Evolutionary conservation across 2,797 vertebrate genomes (phyloP).

Genomic region (Bucorvus abyssinicus): DNA sequence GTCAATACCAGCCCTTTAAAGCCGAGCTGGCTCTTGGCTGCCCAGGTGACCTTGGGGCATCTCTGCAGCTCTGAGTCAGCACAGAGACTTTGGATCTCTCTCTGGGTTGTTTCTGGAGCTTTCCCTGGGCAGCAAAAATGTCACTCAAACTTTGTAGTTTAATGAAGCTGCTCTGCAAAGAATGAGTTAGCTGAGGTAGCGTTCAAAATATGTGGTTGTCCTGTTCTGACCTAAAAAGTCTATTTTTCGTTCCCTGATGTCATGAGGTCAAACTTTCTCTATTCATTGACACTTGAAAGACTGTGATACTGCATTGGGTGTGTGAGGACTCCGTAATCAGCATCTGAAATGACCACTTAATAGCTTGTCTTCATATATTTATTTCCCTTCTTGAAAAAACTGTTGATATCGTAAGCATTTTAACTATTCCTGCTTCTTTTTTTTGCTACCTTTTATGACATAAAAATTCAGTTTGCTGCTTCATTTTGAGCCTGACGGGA

Average conservation of each 20-base stretch:
- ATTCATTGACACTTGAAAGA: background rate
- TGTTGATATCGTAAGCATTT: constrained; percentile 41
- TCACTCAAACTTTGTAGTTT: background rate
- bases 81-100: background rate
- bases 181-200: background rate
- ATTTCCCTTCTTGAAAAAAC: constrained; percentile 30
- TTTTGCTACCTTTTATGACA: constrained; percentile 57
- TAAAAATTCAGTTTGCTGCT: constrained; percentile 56
- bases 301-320: background rate
- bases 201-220: background rate
- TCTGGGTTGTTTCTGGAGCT: background rate
- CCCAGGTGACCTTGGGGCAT: background rate
- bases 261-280: background rate
- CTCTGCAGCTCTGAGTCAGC: background rate
- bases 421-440: constrained; percentile 21
- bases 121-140: background rate
- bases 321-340: background rate
- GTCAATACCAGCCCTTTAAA: background rate
- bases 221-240: background rate
- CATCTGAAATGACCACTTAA: background rate
- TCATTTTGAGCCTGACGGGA: constrained; percentile 65
- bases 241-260: background rate
- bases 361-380: constrained; percentile 3
- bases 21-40: background rate
- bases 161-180: background rate